phyloP scores from a whole-genome alignment of 2,113 vertebrate species.

The Turnix velox region DNA sequence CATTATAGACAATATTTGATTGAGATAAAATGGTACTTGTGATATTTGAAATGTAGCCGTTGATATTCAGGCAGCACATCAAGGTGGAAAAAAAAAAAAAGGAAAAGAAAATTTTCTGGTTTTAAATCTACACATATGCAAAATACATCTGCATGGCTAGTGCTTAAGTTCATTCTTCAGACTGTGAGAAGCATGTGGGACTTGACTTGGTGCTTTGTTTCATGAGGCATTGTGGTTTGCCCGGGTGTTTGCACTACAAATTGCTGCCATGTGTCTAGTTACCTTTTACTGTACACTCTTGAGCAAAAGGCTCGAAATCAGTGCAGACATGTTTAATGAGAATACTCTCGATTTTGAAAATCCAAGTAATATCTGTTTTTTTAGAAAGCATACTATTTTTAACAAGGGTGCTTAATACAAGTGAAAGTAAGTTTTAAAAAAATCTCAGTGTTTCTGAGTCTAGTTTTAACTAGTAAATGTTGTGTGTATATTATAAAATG shows the following conservation, averaged over 20 bases:
- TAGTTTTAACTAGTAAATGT: background rate
- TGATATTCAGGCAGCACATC: background rate
- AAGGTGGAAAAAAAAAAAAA: background rate
- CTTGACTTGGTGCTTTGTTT: background rate
- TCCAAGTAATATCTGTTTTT: background rate
- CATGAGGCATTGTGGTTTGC: background rate
- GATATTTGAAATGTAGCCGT: background rate
- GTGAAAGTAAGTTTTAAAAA: background rate
- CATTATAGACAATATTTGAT: background rate
- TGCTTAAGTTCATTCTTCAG: background rate
- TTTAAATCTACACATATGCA: background rate
- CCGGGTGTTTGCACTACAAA: rapidly evolving
- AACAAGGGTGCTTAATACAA: background rate
- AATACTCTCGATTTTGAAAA: background rate
- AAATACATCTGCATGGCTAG: background rate
- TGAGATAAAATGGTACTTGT: background rate
- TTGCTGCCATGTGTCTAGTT: background rate
- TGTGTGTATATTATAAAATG: background rate
- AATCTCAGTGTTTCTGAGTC: background rate
- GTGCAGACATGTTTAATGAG: background rate
- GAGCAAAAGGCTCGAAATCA: background rate
- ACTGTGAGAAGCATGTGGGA: background rate
- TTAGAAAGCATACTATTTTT: background rate
- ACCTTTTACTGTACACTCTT: rapidly evolving
- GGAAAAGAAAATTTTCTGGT: background rate